Evolutionary conservation across 2,113 vertebrate species (phyloP), one percentile per base, ranked within the genome.

Genomic region (Clarias macrocephalus): DNA sequence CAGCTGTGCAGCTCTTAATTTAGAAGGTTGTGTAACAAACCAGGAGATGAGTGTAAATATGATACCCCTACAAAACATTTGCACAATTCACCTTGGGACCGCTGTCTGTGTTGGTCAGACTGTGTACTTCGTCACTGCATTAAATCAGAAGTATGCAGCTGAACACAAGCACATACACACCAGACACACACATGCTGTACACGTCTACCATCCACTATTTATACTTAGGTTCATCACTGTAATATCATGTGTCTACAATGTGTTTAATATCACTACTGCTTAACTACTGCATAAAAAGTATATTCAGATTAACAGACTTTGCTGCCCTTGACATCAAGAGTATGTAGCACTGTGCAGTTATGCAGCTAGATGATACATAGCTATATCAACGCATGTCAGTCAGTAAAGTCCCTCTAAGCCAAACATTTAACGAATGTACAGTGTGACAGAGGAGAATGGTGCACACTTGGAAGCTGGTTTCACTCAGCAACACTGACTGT

Each of bases 21-120:
- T 90, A 91, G 89, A 89, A 88, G 90, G 91, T 90, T 92, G 93
- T 92, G 85, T 92, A 94, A 93, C 89, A 92, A 93, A 87, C 88
- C 90, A 86, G 87, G 60, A 86, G 88, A 82, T 88, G 92, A 93
- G 91, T 86, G 90, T 86, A 88, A 92, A 91, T 93, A 92, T 91
- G 94, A 94, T 91, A 91, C 75, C 87, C 73, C 89, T 93, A 92
- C 93, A 92, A 91, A 94, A 93, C 94, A 93, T 93, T 93, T 94
- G 94, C 59, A 12, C 72, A 63, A 84, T 86, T 87, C 75, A 83
- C 75, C 60, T 77, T 83, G 52, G 76, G 84, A 65, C 33, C 21
- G 21, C 42, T 80, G 84, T 83, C 77, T 82, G 54, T 65, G 52
- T 56, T 81, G 77, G 30, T 68, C 18, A 65, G 72, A 18, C 37